Evolutionary conservation across 2,113 vertebrate genomes (phyloP).

Genomic region (Miniopterus natalensis): DNA sequence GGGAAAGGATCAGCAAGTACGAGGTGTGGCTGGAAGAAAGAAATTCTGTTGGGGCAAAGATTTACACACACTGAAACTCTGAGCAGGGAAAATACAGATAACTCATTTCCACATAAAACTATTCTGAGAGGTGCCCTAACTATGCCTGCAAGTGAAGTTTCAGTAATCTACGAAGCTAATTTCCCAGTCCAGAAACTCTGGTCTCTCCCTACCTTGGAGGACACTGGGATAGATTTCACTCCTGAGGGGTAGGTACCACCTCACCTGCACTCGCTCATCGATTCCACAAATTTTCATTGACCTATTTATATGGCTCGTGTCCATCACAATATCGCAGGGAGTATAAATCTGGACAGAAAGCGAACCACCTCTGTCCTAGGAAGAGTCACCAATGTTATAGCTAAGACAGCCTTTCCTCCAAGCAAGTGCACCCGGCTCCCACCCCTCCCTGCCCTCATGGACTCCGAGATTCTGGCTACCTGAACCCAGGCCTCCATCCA

Average conservation of each 20-base stretch:
- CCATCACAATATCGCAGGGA: neutral
- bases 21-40: neutral
- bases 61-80: slow-evolving; percentile 9
- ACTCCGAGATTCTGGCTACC: neutral
- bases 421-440: neutral
- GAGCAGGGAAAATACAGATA: slow-evolving; percentile 1
- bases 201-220: neutral
- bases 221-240: neutral
- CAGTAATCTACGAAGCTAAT: slow-evolving; percentile 29
- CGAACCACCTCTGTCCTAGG: neutral
- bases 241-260: neutral
- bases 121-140: neutral
- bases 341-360: neutral
- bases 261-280: neutral
- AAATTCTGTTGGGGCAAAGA: slow-evolving; percentile 3
- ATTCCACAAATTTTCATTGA: neutral
- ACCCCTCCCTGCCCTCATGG: too few species aligned
- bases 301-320: neutral
- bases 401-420: neutral
- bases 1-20: neutral
- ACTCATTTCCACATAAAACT: slow-evolving; percentile 41
- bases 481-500: fast-evolving
- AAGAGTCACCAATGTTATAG: neutral
- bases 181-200: neutral
- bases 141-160: slow-evolving; percentile 3